phyloP scores from a whole-genome alignment of 2,113 vertebrate species.

The Elachura formosa region DNA sequence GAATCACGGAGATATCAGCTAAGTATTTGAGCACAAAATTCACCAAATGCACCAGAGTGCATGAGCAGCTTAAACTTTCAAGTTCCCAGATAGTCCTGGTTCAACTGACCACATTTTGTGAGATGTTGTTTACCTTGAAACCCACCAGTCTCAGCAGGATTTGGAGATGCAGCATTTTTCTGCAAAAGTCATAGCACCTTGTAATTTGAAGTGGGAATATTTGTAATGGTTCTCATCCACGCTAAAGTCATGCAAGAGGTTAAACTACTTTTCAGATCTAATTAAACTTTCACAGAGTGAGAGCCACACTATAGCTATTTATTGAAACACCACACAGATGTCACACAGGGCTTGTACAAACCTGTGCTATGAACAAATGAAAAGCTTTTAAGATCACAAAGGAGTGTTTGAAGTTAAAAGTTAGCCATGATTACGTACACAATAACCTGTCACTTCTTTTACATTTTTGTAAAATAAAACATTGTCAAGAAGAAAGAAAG shows the following conservation, averaged over 20 bases:
- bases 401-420: conserved; percentile 75
- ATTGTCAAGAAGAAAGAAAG: conserved; percentile 65
- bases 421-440: conserved; percentile 76
- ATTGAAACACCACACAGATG: conserved; percentile 53
- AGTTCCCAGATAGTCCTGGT: background rate
- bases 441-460: conserved; percentile 79
- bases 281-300: conserved; percentile 42
- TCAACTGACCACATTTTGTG: background rate
- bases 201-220: background rate
- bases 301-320: conserved; percentile 1
- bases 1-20: background rate
- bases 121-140: background rate
- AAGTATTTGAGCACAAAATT: background rate
- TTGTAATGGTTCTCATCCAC: background rate
- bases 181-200: background rate
- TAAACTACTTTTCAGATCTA: conserved; percentile 4
- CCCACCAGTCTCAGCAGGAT: background rate
- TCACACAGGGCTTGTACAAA: conserved; percentile 67
- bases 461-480: conserved; percentile 71
- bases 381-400: conserved; percentile 76
- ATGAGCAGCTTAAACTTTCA: background rate
- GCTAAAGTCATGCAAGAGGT: background rate
- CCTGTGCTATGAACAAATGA: conserved; percentile 74
- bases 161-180: background rate
- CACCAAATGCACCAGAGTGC: background rate